A percentile compares a stretch with the other conserved stretches of the same genome.
phyloP scores from a whole-genome alignment of 2,888 invertebrate species.

The Acleris holmiana region DNA sequence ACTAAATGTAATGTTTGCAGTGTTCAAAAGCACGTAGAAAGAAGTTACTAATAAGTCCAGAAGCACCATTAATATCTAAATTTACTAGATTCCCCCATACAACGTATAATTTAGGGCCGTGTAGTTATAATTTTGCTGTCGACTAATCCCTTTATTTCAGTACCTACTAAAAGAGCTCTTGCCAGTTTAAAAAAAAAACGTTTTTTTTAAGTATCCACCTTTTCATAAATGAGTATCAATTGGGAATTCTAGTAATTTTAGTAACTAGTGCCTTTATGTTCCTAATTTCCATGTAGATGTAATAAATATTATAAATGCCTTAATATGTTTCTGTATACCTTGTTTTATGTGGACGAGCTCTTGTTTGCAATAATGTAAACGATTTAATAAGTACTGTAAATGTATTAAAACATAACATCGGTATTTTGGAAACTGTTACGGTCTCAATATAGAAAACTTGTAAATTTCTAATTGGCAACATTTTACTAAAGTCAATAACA shows the following conservation, averaged over 20 bases:
- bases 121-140: too few species aligned
- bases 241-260: not conserved
- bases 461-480: too few species aligned
- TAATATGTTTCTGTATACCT: conserved; percentile 31
- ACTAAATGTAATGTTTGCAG: not conserved
- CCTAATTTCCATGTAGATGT: conserved; percentile 36
- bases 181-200: too few species aligned
- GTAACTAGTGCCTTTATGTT: conserved; percentile 30
- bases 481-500: too few species aligned
- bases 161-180: too few species aligned
- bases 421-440: too few species aligned
- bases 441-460: too few species aligned
- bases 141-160: too few species aligned
- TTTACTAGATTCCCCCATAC: not conserved
- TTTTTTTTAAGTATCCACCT: too few species aligned
- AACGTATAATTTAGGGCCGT: too few species aligned
- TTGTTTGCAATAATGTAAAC: conserved; percentile 19
- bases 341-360: conserved; percentile 16
- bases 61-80: not conserved
- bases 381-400: not conserved
- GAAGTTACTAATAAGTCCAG: not conserved
- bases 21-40: not conserved
- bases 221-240: too few species aligned
- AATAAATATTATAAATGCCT: conserved; percentile 24
- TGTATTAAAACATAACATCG: too few species aligned